These are phyloP conservation scores for Subacronicta megacephala DNA, from an alignment of 2,888 invertebrate species.

Conservation along the genomic window DNA sequence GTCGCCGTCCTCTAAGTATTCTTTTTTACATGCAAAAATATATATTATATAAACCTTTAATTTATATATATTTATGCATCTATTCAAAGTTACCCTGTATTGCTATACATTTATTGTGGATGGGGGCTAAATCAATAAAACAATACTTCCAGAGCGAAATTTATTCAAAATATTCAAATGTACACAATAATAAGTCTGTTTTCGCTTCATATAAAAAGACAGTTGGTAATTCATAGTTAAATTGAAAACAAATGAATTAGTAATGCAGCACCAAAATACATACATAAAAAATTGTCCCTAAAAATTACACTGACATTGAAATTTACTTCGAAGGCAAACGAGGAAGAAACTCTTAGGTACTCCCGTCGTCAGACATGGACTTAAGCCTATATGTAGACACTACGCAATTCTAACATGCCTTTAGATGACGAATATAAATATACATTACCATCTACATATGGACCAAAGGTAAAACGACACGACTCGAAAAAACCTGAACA, in stretches of 20 bases:
- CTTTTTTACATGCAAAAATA: too few relatives aligned
- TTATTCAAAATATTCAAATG: constrained; percentile 86
- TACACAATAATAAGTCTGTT: constrained; percentile 82
- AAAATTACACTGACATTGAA: constrained; percentile 63
- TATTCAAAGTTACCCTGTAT: too few relatives aligned
- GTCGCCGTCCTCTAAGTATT: too few relatives aligned
- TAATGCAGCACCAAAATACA: constrained; percentile 88
- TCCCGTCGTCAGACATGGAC: constrained; percentile 20
- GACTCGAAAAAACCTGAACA: constrained; percentile 12
- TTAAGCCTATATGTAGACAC: constrained; percentile 14
- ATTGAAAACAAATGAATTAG: constrained; percentile 87
- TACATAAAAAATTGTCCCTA: constrained; percentile 77
- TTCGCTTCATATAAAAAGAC: constrained; percentile 82
- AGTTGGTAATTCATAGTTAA: constrained; percentile 78
- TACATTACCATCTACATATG: constrained; percentile 17
- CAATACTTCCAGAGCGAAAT: constrained; percentile 77
- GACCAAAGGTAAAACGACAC: constrained; percentile 18
- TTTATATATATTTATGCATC: too few relatives aligned
- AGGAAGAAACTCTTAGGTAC: constrained; percentile 20
- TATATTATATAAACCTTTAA: too few relatives aligned
- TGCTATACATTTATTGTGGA: background rate
- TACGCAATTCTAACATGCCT: background rate
- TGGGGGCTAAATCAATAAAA: constrained; percentile 66
- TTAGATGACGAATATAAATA: constrained; percentile 4
- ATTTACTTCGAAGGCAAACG: constrained; percentile 22